Evolutionary conservation across 2,888 invertebrate species (phyloP).

Genomic region (Megastigmus dorsalis): DNA sequence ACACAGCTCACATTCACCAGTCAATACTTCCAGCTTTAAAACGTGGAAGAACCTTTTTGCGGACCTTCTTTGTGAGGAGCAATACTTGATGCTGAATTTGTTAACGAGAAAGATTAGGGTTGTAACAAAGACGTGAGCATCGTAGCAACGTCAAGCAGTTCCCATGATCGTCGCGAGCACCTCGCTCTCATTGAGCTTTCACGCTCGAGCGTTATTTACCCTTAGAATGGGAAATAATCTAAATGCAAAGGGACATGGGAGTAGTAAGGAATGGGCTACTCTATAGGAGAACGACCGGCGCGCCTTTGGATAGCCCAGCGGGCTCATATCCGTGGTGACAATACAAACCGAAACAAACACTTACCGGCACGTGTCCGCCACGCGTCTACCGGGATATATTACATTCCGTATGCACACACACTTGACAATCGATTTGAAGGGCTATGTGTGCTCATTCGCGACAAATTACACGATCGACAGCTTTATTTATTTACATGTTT

Average conservation of each 20-base stretch:
- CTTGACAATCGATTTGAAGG: conserved; percentile 72
- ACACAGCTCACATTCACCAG: too few relatives aligned
- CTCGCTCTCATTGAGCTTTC: conserved; percentile 48
- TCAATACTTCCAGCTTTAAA: neutral
- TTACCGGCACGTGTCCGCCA: conserved; percentile 74
- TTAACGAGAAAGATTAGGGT: conserved; percentile 37
- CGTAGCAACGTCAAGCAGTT: conserved; percentile 30
- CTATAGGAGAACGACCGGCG: too few relatives aligned
- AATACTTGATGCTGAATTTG: conserved; percentile 8
- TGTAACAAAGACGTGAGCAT: conserved; percentile 16
- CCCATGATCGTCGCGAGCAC: conserved; percentile 47
- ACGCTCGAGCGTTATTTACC: conserved; percentile 65
- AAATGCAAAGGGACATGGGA: conserved; percentile 57
- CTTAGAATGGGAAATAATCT: conserved; percentile 63
- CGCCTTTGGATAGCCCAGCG: conserved; percentile 50
- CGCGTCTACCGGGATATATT: conserved; percentile 75
- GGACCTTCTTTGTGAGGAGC: too few relatives aligned
- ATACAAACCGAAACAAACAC: conserved; percentile 75
- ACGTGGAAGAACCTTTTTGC: too few relatives aligned
- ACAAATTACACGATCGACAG: conserved; percentile 40
- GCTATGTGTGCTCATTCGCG: conserved; percentile 55
- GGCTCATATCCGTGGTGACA: conserved; percentile 72
- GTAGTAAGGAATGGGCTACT: conserved; percentile 19
- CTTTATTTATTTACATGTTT: conserved; percentile 35
- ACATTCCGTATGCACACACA: conserved; percentile 73